These are phyloP conservation scores for Pandemis cinnamomeana DNA, from an alignment of 2,888 invertebrate genomes.

Conservation along the genomic window DNA sequence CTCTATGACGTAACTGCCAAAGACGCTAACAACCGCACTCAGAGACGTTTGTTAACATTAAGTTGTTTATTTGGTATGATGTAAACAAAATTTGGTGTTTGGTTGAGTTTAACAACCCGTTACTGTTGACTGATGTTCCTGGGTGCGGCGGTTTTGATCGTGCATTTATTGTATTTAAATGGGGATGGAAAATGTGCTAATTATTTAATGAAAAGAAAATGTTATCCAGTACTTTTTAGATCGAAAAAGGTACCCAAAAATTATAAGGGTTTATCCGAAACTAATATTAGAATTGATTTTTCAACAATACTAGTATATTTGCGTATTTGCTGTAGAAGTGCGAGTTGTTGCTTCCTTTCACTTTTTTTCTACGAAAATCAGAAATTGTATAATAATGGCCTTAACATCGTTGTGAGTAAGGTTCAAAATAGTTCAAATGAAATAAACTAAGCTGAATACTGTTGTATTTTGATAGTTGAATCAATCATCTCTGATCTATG, in stretches of 20 bases:
- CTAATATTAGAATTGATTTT: too few relatives aligned
- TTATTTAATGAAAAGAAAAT: neutral
- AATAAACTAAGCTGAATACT: neutral
- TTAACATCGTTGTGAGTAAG: neutral
- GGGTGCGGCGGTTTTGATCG: neutral
- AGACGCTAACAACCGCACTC: slow-evolving; percentile 2
- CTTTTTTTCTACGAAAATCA: neutral
- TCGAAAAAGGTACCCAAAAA: neutral
- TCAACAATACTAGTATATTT: too few relatives aligned
- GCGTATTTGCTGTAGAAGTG: too few relatives aligned
- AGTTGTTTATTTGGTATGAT: neutral
- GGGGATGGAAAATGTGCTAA: neutral
- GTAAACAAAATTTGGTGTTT: neutral
- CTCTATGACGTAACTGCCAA: slow-evolving; percentile 32
- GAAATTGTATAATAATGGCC: neutral
- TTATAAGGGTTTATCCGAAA: neutral
- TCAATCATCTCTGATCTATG: neutral
- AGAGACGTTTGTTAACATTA: neutral
- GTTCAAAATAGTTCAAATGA: neutral
- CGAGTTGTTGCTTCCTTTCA: neutral
- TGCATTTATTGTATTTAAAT: slow-evolving; percentile 17
- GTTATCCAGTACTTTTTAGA: neutral
- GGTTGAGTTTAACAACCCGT: neutral
- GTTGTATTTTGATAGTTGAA: neutral
- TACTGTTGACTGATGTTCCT: neutral